A percentile compares a stretch with the other conserved stretches of the same genome.
phyloP scores from a whole-genome alignment of 2,888 invertebrate genomes.

The Trilocha varians region DNA sequence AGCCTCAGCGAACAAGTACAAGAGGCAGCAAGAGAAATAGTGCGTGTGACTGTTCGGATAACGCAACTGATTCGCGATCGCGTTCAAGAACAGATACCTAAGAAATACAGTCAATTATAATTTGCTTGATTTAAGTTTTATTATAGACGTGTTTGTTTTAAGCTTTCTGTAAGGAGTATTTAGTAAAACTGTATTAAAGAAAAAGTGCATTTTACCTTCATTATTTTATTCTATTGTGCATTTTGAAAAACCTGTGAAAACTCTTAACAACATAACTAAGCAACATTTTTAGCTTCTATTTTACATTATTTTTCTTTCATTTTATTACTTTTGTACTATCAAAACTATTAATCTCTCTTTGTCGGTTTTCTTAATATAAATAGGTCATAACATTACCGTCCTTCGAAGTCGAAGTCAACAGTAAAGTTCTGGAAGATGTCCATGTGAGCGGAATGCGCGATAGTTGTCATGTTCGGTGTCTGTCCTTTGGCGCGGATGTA shows the following conservation, averaged over 20 bases:
- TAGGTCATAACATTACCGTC: slow-evolving; percentile 56
- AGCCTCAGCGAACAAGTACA: slow-evolving; percentile 98
- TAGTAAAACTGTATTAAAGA: too few species aligned
- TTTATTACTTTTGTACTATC: too few species aligned
- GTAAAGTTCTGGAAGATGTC: slow-evolving; percentile 99
- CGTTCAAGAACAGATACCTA: slow-evolving; percentile 96
- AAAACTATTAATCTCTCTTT: background rate
- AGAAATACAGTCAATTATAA: slow-evolving; percentile 9
- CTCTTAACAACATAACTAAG: too few species aligned
- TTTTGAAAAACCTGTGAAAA: too few species aligned
- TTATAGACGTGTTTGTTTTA: too few species aligned
- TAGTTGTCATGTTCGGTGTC: slow-evolving; percentile 97
- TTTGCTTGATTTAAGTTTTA: too few species aligned
- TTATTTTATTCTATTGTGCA: too few species aligned
- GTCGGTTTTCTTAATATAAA: background rate
- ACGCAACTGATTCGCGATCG: slow-evolving; percentile 97
- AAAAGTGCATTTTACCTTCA: too few species aligned
- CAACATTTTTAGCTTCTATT: too few species aligned
- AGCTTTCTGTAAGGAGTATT: too few species aligned
- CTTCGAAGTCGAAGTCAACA: slow-evolving; percentile 98
- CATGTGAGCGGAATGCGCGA: slow-evolving; percentile 99
- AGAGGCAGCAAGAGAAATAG: slow-evolving; percentile 97
- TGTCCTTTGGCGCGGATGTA: slow-evolving; percentile 92
- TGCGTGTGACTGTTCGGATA: slow-evolving; percentile 99
- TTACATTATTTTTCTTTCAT: too few species aligned